phyloP scores from a whole-genome alignment of 2,888 invertebrate genomes.

The Ophion obscuratus region DNA sequence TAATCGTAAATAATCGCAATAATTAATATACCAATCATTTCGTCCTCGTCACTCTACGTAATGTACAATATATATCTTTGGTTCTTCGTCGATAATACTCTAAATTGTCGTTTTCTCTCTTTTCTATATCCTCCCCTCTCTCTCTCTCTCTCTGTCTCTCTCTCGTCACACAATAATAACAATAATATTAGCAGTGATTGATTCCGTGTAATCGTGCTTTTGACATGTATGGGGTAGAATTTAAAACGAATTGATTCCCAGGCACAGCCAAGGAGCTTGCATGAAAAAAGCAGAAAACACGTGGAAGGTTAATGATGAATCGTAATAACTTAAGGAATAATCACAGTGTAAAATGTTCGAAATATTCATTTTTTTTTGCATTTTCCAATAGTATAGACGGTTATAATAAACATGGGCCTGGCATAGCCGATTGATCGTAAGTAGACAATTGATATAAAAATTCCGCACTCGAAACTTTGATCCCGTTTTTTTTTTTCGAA shows the following conservation, averaged over 20 bases:
- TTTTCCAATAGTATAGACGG: no score
- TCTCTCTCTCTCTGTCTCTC: conserved; percentile 4
- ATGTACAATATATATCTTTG: conserved; percentile 76
- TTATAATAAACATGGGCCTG: no score
- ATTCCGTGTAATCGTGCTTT: conserved; percentile 49
- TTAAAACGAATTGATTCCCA: conserved; percentile 3
- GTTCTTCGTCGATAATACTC: conserved; percentile 73
- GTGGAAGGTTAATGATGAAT: neutral
- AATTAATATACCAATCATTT: conserved; percentile 64
- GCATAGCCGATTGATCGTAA: no score
- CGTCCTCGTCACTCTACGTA: conserved; percentile 70
- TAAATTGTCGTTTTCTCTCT: conserved; percentile 51
- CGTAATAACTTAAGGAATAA: no score
- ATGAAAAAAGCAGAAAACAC: neutral
- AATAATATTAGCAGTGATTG: conserved; percentile 47
- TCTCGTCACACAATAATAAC: conserved; percentile 29
- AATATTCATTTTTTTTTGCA: no score
- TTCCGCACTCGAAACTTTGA: no score
- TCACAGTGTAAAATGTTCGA: no score
- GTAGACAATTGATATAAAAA: no score
- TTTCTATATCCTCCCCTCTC: neutral
- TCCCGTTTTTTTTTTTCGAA: no score
- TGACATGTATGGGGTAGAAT: neutral
- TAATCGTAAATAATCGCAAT: conserved; percentile 48
- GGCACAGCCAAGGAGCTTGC: conserved; percentile 20